A percentile compares a stretch with the other conserved stretches of the same genome.
phyloP scores from a whole-genome alignment of 2,797 vertebrate species.

The Gadopsis bispinosus region DNA sequence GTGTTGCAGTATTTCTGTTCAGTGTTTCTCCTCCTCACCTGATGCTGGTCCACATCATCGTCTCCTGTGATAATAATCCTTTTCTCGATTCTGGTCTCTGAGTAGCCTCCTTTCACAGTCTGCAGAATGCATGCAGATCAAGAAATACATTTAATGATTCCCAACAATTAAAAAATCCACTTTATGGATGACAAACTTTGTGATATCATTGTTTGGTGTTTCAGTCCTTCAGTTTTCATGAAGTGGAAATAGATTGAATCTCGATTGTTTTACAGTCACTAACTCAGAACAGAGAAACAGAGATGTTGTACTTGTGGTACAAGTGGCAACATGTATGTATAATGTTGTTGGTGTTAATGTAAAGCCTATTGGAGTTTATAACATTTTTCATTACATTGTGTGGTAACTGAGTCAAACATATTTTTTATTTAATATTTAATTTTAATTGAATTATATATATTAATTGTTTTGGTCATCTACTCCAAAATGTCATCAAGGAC shows the following conservation, averaged over 20 bases:
- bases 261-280: not conserved
- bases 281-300: not conserved
- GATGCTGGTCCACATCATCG: slow-evolving; percentile 97
- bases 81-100: slow-evolving; percentile 98
- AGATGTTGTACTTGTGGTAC: not conserved
- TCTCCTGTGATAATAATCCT: slow-evolving; percentile 98
- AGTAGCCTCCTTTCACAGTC: slow-evolving; percentile 99
- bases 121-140: slow-evolving; percentile 58
- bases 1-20: not conserved
- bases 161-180: not conserved
- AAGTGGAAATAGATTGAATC: not conserved
- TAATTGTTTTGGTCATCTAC: not conserved
- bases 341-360: not conserved
- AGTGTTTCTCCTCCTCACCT: slow-evolving; percentile 81
- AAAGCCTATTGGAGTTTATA: not conserved
- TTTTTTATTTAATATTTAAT: not conserved
- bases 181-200: not conserved
- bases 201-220: not conserved
- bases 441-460: not conserved
- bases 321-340: too few species aligned
- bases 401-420: not conserved
- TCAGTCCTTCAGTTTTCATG: not conserved
- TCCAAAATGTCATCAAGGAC: not conserved
- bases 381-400: not conserved
- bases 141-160: not conserved